Evolutionary conservation across 2,113 vertebrate genomes (phyloP).

Genomic region (Neodon shergylaensis): DNA sequence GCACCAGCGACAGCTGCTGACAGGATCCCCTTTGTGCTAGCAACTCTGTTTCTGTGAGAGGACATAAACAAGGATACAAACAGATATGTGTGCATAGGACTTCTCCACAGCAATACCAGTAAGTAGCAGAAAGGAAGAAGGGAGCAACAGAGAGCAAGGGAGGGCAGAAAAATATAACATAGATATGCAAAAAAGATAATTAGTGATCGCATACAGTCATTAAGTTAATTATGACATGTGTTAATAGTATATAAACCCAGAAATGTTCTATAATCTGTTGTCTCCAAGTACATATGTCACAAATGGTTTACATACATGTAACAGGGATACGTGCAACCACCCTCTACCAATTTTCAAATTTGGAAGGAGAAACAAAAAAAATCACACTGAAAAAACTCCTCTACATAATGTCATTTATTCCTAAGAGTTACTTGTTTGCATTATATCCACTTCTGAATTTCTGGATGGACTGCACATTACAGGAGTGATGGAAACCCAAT

Average conservation of each 20-base stretch:
- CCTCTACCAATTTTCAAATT: conserved; percentile 29
- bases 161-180: neutral
- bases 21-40: neutral
- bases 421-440: neutral
- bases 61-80: neutral
- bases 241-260: neutral
- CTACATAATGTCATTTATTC: neutral
- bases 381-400: neutral
- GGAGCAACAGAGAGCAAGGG: neutral
- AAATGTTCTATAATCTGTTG: conserved; percentile 28
- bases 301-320: neutral
- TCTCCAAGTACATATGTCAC: neutral
- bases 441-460: neutral
- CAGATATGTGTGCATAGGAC: neutral
- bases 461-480: neutral
- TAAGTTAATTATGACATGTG: neutral
- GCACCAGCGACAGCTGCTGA: neutral
- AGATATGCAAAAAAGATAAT: neutral
- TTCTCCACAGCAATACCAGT: neutral
- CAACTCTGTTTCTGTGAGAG: conserved; percentile 11
- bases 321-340: neutral
- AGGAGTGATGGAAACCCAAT: neutral
- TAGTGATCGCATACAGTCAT: neutral
- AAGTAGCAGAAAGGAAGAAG: neutral
- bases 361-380: conserved; percentile 31